Percentiles rank a stretch among this genome's conserved stretches.
phyloP scores from a whole-genome alignment of 2,888 invertebrate genomes.

The Acleris laterana region DNA sequence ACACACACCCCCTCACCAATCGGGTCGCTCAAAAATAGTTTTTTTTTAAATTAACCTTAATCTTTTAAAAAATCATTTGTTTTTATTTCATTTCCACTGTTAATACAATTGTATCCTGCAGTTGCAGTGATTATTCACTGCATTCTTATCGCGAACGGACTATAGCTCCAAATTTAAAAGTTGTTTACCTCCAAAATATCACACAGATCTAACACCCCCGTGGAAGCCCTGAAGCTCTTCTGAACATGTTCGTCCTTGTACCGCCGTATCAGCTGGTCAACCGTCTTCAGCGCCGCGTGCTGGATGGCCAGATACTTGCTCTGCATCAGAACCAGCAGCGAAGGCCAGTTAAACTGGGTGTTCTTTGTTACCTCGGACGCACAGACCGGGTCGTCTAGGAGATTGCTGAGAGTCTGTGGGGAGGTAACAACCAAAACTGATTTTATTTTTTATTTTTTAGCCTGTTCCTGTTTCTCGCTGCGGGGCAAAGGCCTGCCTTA shows the following conservation, averaged over 20 bases:
- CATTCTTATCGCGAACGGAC: too few species aligned
- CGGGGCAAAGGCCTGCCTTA: too few species aligned
- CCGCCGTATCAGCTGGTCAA: constrained; percentile 74
- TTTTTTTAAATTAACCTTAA: too few species aligned
- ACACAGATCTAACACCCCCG: constrained; percentile 76
- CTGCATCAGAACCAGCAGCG: constrained; percentile 73
- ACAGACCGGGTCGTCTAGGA: constrained; percentile 78
- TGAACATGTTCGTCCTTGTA: constrained; percentile 77
- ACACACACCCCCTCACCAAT: too few species aligned
- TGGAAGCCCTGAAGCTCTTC: constrained; percentile 75
- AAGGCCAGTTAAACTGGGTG: constrained; percentile 77
- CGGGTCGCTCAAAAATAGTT: too few species aligned
- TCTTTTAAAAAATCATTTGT: too few species aligned
- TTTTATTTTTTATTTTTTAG: too few species aligned
- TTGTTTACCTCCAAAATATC: constrained; percentile 77
- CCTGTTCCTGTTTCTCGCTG: too few species aligned
- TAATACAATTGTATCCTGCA: too few species aligned
- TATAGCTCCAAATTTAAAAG: too few species aligned
- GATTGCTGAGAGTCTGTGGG: constrained; percentile 71
- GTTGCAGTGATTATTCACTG: too few species aligned
- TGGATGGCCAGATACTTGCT: constrained; percentile 81
- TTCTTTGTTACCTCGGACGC: constrained; percentile 75
- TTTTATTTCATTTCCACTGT: too few species aligned
- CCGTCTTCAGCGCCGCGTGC: constrained; percentile 71
- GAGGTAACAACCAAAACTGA: background rate